Conservation (phyloP, 2,113 vertebrate genomes). For the Chascanopsetta lugubris region DNA sequence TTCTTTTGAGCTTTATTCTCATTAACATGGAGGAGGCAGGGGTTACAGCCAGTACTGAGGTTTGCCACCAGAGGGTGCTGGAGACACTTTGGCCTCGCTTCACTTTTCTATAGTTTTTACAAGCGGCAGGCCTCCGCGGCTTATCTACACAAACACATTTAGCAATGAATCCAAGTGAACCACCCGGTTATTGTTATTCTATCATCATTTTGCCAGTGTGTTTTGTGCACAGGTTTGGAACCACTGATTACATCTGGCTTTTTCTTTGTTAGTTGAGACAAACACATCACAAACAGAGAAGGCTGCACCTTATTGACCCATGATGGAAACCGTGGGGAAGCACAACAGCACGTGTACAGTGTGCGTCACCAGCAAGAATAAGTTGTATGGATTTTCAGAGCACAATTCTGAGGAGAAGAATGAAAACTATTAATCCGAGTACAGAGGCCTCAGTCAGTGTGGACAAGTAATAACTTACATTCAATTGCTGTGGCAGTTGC, state of each 20-base stretch:
- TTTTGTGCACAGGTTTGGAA: background rate
- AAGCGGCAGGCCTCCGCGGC: too few species aligned
- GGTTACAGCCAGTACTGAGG: too few species aligned
- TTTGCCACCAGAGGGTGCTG: too few species aligned
- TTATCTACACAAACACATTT: too few species aligned
- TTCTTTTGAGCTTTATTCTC: too few species aligned
- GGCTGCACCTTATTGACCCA: background rate
- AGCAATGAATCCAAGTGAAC: too few species aligned
- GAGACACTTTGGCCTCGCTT: too few species aligned
- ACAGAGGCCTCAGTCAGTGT: background rate
- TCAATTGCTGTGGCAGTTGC: conserved; percentile 1
- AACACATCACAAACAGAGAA: conserved; percentile 1
- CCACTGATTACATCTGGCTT: background rate
- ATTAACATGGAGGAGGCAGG: too few species aligned
- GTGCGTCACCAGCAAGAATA: conserved; percentile 7
- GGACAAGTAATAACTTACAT: conserved; percentile 4
- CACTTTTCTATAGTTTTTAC: too few species aligned
- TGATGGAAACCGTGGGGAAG: background rate
- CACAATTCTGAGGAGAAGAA: background rate
- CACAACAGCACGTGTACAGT: background rate
- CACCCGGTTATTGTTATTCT: too few species aligned
- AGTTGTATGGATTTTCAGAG: conserved; percentile 10
- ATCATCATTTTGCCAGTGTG: background rate
- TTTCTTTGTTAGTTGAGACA: background rate
- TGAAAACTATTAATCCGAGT: conserved; percentile 6